Base-by-base conservation (phyloP, 2,113 vertebrate species). In the Chamaetylas fuelleborni region DNA sequence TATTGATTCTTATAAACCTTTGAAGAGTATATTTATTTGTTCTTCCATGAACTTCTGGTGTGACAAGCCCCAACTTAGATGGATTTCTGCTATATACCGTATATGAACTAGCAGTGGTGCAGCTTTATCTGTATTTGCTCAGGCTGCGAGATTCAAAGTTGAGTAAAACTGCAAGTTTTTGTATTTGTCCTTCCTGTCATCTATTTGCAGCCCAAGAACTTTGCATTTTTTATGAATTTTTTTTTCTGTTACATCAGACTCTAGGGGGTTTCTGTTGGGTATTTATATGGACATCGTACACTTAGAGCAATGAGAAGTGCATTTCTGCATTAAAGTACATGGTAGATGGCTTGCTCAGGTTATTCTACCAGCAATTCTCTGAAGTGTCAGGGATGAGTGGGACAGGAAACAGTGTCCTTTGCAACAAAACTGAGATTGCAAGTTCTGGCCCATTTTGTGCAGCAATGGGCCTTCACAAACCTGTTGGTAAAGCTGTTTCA, bases 21-120 rank as follows among this genome's bases (percentile, higher is more conserved):
- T 23, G 18, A 58, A 71, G n/a, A 50, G 26, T 11, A 4, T 19
- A 57, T 61, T 91, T 53, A 51, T 65, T 70, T 84, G 16, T 17
- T 79, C 13, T 43, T 80, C 61, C 19, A 14, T 38, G 3, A 69
- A n/a, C 23, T 15, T 38, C 33, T 38, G 25, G 14, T 23, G 19
- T 17, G 20, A 66, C 25, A 36, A 11, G 28, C 8, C 20, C 33
- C 0, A 2, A 8, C 36, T 40, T 57, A 11, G 4, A 26, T 8
- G 13, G 8, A 72, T 80, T 82, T 86, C n/a, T 81, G 29, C 60
- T 64, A 2, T 11, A 14, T 26, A 40, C 25, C 0, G 0, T 48
- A 20, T 19, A 64, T 4, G 5, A 85, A 56, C 28, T 11, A 43
- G 66, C 3, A 64, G 19, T 5, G 9, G 22, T 81, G 66, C 48